Conservation (phyloP, 35 echinoderm and acorn worm species). For the Apostichopus californicus region DNA sequence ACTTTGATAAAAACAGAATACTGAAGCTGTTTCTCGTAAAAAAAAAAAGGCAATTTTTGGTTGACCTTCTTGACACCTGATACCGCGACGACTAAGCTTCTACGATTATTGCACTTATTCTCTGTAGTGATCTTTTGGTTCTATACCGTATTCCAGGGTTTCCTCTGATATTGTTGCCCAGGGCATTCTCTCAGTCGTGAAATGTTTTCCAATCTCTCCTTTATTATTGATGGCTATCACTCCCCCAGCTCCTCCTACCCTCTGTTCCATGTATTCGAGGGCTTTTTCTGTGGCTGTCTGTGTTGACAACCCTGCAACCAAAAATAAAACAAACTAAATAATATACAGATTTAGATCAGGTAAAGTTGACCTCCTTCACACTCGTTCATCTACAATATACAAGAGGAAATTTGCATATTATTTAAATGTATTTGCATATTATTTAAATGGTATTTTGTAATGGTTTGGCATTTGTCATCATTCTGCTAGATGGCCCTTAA, state of each 20-base stretch:
- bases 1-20: no score
- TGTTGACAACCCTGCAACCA: slow-evolving; percentile 63
- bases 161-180: slow-evolving; percentile 76
- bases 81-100: no score
- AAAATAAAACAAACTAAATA: no score
- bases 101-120: background rate
- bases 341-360: no score
- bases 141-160: slow-evolving; percentile 70
- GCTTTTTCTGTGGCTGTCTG: slow-evolving; percentile 81
- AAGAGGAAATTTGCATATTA: no score
- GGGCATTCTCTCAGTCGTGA: slow-evolving; percentile 80
- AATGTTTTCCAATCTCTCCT: slow-evolving; percentile 75
- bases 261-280: slow-evolving; percentile 67
- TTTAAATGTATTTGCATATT: no score
- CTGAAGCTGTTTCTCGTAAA: no score
- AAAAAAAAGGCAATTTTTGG: no score
- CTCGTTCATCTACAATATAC: background rate
- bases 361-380: background rate
- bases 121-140: slow-evolving; percentile 34
- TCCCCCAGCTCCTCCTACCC: slow-evolving; percentile 74
- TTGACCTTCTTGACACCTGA: no score
- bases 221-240: slow-evolving; percentile 73
- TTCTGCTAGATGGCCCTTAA: no score
- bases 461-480: no score
- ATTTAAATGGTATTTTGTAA: no score